These are phyloP conservation scores for Callinectes sapidus DNA, from an alignment of 2,888 invertebrate genomes.

Conservation along the genomic window DNA sequence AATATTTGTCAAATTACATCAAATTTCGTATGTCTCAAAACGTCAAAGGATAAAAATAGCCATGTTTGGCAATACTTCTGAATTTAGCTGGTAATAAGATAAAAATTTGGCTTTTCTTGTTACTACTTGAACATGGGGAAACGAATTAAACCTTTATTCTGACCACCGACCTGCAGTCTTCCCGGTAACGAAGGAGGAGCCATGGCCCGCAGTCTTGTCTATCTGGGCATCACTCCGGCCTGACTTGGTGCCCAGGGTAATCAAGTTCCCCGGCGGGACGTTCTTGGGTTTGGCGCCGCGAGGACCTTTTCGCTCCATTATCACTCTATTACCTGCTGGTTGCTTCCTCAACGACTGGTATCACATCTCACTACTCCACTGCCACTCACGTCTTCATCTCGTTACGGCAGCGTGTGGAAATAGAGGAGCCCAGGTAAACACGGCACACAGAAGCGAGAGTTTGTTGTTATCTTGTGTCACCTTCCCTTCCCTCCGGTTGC, in stretches of 20 bases:
- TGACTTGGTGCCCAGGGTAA: slow-evolving; percentile 76
- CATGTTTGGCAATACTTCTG: too few relatives aligned
- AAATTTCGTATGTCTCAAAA: too few relatives aligned
- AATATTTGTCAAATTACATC: too few relatives aligned
- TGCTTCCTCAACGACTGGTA: background rate
- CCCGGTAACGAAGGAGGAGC: slow-evolving; percentile 47
- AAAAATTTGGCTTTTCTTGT: background rate
- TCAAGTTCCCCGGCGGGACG: slow-evolving; percentile 76
- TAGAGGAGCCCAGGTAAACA: background rate
- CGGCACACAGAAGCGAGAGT: background rate
- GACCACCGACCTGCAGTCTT: slow-evolving; percentile 54
- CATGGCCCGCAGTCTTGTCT: slow-evolving; percentile 59
- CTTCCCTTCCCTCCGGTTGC: background rate
- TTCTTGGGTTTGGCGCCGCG: slow-evolving; percentile 70
- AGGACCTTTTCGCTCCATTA: slow-evolving; percentile 70
- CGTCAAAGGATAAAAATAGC: too few relatives aligned
- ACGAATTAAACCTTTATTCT: background rate
- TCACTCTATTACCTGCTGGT: background rate
- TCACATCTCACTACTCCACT: background rate
- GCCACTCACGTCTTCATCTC: background rate
- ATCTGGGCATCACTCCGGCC: slow-evolving; percentile 69
- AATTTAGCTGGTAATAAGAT: background rate
- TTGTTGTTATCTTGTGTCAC: background rate
- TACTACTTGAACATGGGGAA: background rate
- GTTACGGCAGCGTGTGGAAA: background rate